Evolutionary conservation across 2,113 vertebrate species (phyloP).

Genomic region (Austrofundulus limnaeus): DNA sequence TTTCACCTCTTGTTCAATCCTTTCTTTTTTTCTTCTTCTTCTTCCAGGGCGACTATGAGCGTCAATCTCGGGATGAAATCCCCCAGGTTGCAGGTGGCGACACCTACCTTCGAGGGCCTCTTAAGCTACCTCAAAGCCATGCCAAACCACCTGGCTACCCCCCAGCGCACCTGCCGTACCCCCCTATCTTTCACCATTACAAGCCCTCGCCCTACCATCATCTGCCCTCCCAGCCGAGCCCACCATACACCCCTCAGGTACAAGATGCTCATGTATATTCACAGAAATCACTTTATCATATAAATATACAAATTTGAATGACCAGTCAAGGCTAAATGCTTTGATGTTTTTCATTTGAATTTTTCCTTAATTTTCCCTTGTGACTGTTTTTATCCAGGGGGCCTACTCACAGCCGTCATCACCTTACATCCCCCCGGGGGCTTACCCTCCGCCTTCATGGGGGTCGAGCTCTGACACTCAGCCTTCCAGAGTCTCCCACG

Average conservation of each 20-base stretch:
- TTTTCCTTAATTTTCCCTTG: background rate
- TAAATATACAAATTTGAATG: no score
- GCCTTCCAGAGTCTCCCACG: slow-evolving; percentile 93
- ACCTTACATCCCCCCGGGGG: slow-evolving; percentile 87
- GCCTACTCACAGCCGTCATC: slow-evolving; percentile 91
- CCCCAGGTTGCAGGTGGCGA: slow-evolving; percentile 87
- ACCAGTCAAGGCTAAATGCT: no score
- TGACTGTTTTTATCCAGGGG: slow-evolving; percentile 59
- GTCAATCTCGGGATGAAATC: slow-evolving; percentile 85
- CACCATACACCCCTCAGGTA: slow-evolving; percentile 90
- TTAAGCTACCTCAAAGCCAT: slow-evolving; percentile 96
- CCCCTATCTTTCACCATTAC: slow-evolving; percentile 89
- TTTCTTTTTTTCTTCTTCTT: background rate
- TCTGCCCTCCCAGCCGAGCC: slow-evolving; percentile 86
- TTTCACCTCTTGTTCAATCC: no score
- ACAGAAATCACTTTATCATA: background rate
- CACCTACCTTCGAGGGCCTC: slow-evolving; percentile 89
- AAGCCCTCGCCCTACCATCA: slow-evolving; percentile 90
- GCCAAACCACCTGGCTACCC: slow-evolving; percentile 86
- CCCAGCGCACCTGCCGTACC: slow-evolving; percentile 86
- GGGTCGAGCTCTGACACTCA: slow-evolving; percentile 93
- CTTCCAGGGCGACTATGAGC: slow-evolving; percentile 90
- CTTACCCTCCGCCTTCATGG: slow-evolving; percentile 95
- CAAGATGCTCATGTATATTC: background rate
- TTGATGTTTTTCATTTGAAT: no score